phyloP scores from a whole-genome alignment of 1,140 invertebrate species.

The Euschistus heros region DNA sequence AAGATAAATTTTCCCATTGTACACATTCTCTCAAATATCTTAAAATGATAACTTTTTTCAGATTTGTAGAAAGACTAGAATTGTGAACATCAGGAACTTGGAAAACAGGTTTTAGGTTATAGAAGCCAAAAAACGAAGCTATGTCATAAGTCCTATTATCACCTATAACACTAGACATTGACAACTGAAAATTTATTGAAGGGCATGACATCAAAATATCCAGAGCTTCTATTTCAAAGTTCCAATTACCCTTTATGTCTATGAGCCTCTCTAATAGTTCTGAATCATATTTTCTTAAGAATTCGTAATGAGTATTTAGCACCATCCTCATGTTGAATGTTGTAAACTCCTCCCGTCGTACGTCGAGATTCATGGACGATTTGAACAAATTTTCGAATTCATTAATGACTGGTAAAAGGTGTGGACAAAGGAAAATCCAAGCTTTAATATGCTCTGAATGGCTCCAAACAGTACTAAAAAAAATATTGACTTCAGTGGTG shows the following conservation, averaged over 20 bases:
- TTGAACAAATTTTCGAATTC: background rate
- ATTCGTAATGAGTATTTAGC: background rate
- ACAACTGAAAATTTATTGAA: constrained; percentile 5
- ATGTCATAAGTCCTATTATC: constrained; percentile 1
- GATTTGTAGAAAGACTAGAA: background rate
- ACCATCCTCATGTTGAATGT: constrained; percentile 5
- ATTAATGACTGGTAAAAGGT: constrained; percentile 9
- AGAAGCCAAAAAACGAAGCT: background rate
- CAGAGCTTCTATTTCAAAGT: constrained; percentile 3
- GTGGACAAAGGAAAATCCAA: background rate
- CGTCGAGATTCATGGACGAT: background rate
- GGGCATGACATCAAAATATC: background rate
- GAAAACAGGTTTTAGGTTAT: constrained; percentile 10
- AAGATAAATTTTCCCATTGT: constrained; percentile 8
- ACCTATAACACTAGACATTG: background rate
- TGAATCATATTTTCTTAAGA: background rate
- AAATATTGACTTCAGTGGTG: background rate
- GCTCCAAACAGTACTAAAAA: background rate
- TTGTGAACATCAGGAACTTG: constrained; percentile 11
- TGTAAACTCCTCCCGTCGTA: background rate
- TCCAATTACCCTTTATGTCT: background rate
- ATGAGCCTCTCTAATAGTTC: background rate
- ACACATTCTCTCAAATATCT: constrained; percentile 2
- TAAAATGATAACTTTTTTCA: background rate
- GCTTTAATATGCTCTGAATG: background rate